Conservation (phyloP, 2,113 vertebrate genomes). For the Poeciliopsis turrubarensis region DNA sequence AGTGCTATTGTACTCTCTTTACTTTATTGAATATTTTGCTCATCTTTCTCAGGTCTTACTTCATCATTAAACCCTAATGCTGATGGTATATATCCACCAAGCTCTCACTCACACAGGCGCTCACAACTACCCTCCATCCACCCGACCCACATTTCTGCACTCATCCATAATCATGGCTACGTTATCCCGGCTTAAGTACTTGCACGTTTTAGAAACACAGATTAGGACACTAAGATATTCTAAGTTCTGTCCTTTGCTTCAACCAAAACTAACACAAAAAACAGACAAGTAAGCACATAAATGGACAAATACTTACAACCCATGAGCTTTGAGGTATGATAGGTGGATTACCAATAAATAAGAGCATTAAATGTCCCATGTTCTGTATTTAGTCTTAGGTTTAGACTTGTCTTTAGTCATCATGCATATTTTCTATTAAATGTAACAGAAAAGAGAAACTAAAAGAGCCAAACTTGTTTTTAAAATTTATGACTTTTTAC, state of each 20-base stretch:
- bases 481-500: not conserved
- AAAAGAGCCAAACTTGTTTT: not conserved
- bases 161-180: constrained; percentile 76
- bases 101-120: constrained; percentile 33
- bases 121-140: constrained; percentile 31
- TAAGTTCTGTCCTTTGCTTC: constrained; percentile 55
- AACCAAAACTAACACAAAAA: constrained; percentile 18
- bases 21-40: constrained; percentile 4
- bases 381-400: constrained; percentile 5
- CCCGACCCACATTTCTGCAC: constrained; percentile 79
- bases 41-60: not conserved
- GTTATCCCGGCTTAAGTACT: constrained; percentile 78
- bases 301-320: constrained; percentile 5
- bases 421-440: constrained; percentile 1
- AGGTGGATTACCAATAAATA: constrained; percentile 64
- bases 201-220: constrained; percentile 64
- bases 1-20: not conserved
- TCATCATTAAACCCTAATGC: not conserved
- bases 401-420: not conserved
- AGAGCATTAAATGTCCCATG: constrained; percentile 47
- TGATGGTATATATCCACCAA: constrained; percentile 47
- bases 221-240: constrained; percentile 77
- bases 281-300: constrained; percentile 12
- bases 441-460: not conserved
- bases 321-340: constrained; percentile 53